Percentiles rank a stretch among this genome's conserved stretches.
Conservation (phyloP, 2,113 vertebrate genomes). For the Columba janthina region DNA sequence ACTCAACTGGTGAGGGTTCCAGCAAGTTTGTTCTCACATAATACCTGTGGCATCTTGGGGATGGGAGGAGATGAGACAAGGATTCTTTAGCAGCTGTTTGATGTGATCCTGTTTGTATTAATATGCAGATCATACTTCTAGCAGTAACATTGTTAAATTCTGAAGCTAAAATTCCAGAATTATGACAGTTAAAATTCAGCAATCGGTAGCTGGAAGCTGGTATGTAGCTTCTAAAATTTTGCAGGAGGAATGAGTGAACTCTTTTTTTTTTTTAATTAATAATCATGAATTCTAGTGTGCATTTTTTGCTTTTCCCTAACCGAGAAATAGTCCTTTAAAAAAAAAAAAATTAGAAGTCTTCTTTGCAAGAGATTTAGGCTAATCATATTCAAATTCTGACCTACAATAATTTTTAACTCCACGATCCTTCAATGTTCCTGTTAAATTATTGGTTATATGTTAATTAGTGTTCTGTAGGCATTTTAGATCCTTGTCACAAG, state of each 20-base stretch:
- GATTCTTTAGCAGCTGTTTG: neutral
- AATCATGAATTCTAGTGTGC: neutral
- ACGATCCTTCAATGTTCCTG: neutral
- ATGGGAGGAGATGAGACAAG: neutral
- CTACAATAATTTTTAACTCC: neutral
- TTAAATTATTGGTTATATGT: neutral
- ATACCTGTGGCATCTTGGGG: neutral
- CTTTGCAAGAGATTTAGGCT: neutral
- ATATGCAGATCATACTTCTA: neutral
- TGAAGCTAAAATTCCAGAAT: neutral
- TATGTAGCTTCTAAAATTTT: neutral
- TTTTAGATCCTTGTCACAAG: conserved; percentile 30
- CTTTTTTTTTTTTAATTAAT: neutral
- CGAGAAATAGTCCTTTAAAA: neutral
- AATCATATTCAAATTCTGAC: neutral
- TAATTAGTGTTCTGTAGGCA: neutral
- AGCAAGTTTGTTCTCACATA: neutral
- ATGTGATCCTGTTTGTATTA: neutral
- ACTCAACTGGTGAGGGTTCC: conserved; percentile 89
- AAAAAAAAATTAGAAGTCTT: neutral
- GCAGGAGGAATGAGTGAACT: neutral
- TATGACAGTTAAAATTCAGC: neutral
- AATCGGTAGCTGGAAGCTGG: neutral
- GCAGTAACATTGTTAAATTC: neutral
- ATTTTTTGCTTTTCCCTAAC: neutral